These are phyloP conservation scores for Onychomys torridus DNA, from an alignment of 2,797 vertebrate genomes.

Conservation along the genomic window DNA sequence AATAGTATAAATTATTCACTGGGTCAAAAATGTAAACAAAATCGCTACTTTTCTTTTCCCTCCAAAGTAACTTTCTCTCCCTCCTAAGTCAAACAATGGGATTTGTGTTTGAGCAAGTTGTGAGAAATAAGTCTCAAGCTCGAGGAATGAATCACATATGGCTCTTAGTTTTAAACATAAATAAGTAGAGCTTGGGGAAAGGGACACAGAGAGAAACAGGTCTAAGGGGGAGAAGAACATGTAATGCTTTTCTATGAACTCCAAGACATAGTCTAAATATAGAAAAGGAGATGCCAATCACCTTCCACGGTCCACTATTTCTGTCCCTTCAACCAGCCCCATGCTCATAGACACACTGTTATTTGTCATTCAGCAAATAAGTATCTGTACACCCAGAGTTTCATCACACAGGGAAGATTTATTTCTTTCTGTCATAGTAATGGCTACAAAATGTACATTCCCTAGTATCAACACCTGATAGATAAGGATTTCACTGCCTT, in stretches of 20 bases:
- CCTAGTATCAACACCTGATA: not conserved
- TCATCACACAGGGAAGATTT: conserved; percentile 24
- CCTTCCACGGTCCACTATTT: not conserved
- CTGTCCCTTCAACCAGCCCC: not conserved
- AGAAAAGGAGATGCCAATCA: conserved; percentile 7
- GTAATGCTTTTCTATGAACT: conserved; percentile 53
- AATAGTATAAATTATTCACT: conserved; percentile 70
- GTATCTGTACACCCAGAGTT: not conserved
- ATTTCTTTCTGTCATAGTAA: not conserved
- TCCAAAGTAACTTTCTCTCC: conserved; percentile 51
- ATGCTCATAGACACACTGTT: not conserved
- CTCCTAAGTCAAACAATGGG: conserved; percentile 73
- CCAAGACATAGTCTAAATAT: conserved; percentile 42
- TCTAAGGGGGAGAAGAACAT: conserved; percentile 43
- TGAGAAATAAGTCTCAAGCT: conserved; percentile 69
- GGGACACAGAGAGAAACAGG: not conserved
- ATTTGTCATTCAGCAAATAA: conserved; percentile 29
- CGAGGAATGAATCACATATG: conserved; percentile 67
- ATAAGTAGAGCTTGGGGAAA: conserved; percentile 47
- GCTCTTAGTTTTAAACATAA: conserved; percentile 71
- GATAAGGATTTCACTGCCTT: conserved; percentile 28
- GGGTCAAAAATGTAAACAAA: conserved; percentile 71
- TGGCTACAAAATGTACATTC: not conserved
- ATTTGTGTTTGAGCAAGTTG: conserved; percentile 72
- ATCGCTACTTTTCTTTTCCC: conserved; percentile 42